These are phyloP conservation scores for Phaonia tiefii DNA, from an alignment of 2,888 invertebrate genomes.

Conservation along the genomic window DNA sequence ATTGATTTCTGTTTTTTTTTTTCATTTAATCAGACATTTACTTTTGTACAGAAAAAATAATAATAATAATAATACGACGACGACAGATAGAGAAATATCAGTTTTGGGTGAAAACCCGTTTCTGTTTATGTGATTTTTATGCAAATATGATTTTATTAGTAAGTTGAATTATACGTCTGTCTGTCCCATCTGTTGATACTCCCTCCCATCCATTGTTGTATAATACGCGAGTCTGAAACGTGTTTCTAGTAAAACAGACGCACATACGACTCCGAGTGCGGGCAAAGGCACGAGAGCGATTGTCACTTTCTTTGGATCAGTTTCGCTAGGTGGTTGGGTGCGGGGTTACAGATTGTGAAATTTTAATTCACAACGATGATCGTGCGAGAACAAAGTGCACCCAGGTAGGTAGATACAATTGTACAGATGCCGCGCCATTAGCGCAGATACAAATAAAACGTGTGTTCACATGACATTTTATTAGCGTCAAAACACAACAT, in stretches of 20 bases:
- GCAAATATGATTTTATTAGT: conserved; percentile 45
- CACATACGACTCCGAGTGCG: conserved; percentile 13
- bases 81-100: conserved; percentile 21
- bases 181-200: too few relatives aligned
- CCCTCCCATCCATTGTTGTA: conserved; percentile 30
- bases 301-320: too few relatives aligned
- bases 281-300: background rate
- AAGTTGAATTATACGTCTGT: conserved; percentile 43
- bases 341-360: too few relatives aligned
- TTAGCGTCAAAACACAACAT: background rate
- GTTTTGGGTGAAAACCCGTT: conserved; percentile 41
- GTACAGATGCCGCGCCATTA: too few relatives aligned
- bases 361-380: background rate
- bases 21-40: conserved; percentile 41
- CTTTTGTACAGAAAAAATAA: conserved; percentile 7
- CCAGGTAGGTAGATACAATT: background rate
- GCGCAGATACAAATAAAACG: too few relatives aligned
- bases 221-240: conserved; percentile 10
- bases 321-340: too few relatives aligned
- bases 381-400: background rate
- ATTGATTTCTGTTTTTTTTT: conserved; percentile 28
- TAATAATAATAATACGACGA: background rate
- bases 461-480: too few relatives aligned
- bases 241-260: conserved; percentile 54
- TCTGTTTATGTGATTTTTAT: conserved; percentile 47